These are phyloP conservation scores for Parasteatoda lunata DNA, from an alignment of 2,888 invertebrate genomes.

Conservation along the genomic window DNA sequence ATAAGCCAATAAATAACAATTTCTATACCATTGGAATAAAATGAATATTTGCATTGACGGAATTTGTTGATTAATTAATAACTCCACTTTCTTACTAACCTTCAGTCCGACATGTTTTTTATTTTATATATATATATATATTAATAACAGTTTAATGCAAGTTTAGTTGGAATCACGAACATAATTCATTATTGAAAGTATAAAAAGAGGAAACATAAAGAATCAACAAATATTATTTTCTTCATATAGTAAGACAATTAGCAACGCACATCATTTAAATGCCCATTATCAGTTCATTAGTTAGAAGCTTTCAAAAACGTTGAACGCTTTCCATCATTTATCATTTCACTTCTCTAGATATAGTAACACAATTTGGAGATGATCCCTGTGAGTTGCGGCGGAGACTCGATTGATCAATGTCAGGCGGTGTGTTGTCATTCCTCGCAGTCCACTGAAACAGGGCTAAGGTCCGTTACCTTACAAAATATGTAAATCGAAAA, in stretches of 20 bases:
- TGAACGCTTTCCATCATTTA: constrained; percentile 45
- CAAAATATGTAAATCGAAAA: constrained; percentile 68
- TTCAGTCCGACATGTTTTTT: too few species aligned
- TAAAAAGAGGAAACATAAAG: too few species aligned
- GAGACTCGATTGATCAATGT: constrained; percentile 67
- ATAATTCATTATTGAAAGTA: too few species aligned
- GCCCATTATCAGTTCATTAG: constrained; percentile 67
- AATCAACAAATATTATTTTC: neutral
- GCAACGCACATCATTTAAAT: constrained; percentile 60
- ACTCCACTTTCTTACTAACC: too few species aligned
- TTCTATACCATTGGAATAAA: too few species aligned
- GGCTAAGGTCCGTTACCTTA: constrained; percentile 37
- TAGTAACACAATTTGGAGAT: constrained; percentile 35
- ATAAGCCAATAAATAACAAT: too few species aligned
- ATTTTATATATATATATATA: too few species aligned
- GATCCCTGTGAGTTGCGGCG: constrained; percentile 28
- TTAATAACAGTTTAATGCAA: too few species aligned
- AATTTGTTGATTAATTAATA: too few species aligned
- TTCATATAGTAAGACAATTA: constrained; percentile 57
- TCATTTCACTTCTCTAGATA: constrained; percentile 45
- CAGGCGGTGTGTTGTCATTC: constrained; percentile 68
- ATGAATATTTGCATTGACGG: too few species aligned
- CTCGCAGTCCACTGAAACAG: constrained; percentile 64
- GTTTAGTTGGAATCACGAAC: too few species aligned
- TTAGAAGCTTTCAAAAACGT: constrained; percentile 63